Conservation (phyloP, 2,888 invertebrate genomes). For the Drosophila infuscata region DNA sequence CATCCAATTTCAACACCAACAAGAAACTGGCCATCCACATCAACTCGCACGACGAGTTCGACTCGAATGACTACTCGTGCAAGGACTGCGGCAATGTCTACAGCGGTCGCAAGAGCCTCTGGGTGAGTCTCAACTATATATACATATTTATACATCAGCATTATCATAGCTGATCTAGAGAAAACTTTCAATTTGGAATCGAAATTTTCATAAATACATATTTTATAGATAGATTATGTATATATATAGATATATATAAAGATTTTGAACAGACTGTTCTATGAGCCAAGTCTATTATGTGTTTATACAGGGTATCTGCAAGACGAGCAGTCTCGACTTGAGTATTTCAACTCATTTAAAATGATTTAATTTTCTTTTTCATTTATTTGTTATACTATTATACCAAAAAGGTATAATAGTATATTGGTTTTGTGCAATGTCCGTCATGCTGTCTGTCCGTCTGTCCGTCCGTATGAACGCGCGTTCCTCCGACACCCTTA, state of each 20-base stretch:
- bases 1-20: conserved; percentile 85
- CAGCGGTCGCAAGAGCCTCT: conserved; percentile 85
- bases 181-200: no score
- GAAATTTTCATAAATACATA: background rate
- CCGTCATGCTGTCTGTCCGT: no score
- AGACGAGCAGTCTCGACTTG: background rate
- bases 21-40: conserved; percentile 85
- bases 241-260: no score
- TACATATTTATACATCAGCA: background rate
- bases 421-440: no score
- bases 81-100: conserved; percentile 85
- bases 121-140: conserved; percentile 74
- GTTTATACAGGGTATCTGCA: background rate
- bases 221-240: background rate
- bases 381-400: no score
- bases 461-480: no score
- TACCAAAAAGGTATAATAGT: no score
- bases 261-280: no score
- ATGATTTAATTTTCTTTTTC: no score
- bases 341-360: no score
- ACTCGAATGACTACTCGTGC: conserved; percentile 85
- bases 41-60: conserved; percentile 85
- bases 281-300: background rate
- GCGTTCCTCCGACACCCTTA: no score
- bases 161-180: background rate